phyloP scores from a whole-genome alignment of 2,113 vertebrate genomes.

The Anolis sagrei region DNA sequence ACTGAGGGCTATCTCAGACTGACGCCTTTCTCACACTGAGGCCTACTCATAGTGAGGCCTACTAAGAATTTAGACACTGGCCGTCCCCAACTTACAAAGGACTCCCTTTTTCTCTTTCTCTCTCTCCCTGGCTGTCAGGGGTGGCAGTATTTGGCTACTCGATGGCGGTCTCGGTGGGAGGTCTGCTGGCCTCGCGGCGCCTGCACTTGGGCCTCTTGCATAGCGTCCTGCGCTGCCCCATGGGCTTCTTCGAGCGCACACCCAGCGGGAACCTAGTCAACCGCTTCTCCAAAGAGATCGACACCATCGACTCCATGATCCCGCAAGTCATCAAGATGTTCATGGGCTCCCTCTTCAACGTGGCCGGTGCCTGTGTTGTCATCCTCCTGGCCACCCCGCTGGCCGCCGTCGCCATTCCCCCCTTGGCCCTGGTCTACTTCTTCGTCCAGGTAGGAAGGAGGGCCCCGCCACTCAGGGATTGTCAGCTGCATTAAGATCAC shows the following conservation, averaged over 20 bases:
- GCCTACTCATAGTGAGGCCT: no score
- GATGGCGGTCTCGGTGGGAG: conserved; percentile 88
- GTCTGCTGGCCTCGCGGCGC: conserved; percentile 88
- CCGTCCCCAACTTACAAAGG: no score
- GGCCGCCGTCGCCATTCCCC: conserved; percentile 85
- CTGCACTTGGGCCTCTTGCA: conserved; percentile 89
- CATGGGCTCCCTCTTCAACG: conserved; percentile 91
- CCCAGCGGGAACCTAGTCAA: conserved; percentile 97
- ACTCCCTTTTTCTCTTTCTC: neutral
- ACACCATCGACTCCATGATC: conserved; percentile 92
- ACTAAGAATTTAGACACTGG: no score
- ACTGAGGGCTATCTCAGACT: no score
- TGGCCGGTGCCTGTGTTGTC: conserved; percentile 85
- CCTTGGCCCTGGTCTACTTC: conserved; percentile 90
- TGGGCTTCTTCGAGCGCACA: conserved; percentile 95
- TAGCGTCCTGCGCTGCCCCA: conserved; percentile 89
- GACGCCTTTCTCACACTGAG: no score
- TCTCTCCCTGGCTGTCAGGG: conserved; percentile 78
- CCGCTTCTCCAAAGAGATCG: conserved; percentile 94
- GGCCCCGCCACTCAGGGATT: no score
- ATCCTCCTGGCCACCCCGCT: conserved; percentile 92
- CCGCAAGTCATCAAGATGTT: conserved; percentile 97
- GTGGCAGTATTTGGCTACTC: conserved; percentile 90
- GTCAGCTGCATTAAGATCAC: no score
- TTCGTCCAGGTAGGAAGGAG: conserved; percentile 87